Evolutionary conservation across 1,140 invertebrate species (phyloP), one percentile per base, ranked within the genome.

Genomic region (Drosophila willistoni): DNA sequence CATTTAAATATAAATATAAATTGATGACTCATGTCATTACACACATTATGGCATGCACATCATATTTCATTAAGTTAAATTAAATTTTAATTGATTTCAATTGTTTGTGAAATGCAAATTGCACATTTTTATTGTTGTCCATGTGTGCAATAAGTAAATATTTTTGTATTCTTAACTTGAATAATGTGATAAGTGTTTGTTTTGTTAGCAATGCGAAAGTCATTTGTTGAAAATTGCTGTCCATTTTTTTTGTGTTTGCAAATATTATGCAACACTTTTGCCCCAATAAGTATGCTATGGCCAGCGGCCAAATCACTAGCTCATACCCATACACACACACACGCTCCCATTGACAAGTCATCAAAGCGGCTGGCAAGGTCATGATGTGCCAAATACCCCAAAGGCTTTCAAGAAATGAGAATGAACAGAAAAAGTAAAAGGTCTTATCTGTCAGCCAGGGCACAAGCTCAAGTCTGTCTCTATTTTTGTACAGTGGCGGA

Each of bases 181-280:
- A 84, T 67, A 59, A 68, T n/a, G 81, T 81, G 81, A 44, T 62
- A 73, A 71, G 54, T 51, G 42, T 34, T 63, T 10, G 10, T 51
- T 17, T 51, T 10, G 44, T 22, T 22, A 51, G 44, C 5, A 12
- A 22, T 51, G 33, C 55, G 39, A 63, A 14, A 51, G 62, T 57
- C 61, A 29, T 80, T 77, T 63, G 73, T 12, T 22, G 64, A 55
- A 82, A 82, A 86, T 71, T 72, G 72, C 65, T 66, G 64, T 55
- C 71, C 63, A 78, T 82, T 82, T 61, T n/a, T 75, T 29, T 29
- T 29, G 6, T 29, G 19, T 63, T 64, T 72, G 68, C 72, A 83
- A 86, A 86, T 86, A 83, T 86, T 86, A 87, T 87, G 79, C 76
- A 86, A 86, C 83, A 86, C 79, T 89, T 73, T 89, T 66, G 83